Base-by-base conservation (phyloP, 2,113 vertebrate genomes). In the Ellobius talpinus region DNA sequence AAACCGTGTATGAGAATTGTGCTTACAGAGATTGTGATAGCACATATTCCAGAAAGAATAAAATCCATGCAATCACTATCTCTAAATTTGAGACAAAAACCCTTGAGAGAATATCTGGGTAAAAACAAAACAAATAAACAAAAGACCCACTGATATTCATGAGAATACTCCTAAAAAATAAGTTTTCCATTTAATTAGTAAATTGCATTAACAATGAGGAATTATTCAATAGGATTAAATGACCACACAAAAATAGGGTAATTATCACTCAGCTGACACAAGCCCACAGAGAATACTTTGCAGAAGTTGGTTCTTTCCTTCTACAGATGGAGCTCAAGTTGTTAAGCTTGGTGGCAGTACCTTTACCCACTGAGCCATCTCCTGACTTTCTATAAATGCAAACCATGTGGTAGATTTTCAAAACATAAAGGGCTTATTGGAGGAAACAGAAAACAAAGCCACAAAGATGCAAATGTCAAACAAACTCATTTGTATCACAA, bases 81-180 rank as follows among this genome's bases (percentile, higher is more conserved):
- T 77, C 74, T 88, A 77, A 93, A 85, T 93, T n/a, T 85, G 72
- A 73, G n/a, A 94, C 93, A 74, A 39, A 65, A 96, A 92, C 0
- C 10, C 3, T 31, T 96, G 19, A 42, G 9, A 81, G 19, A 8
- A 17, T 39, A 78, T 55, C 26, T 70, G 33, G 19, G 58, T 58
- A 58, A 58, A 58, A 58, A 58, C 58, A 58, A 58, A 58, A 58
- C 16, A 55, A 55, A 55, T 50, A 93, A 96, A 73, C 17, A 73
- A 70, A 70, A 2, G 65, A 86, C 23, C 50, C 55, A 52, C 61
- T 68, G 36, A 93, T 8, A 76, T 91, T 81, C 31, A 70, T 70
- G 47, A 42, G 31, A 68, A 47, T 68, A 42, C 6, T 81, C 68
- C 70, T 89, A 79, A 94, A 96, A 79, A 42, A 58, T n/a, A 52